These are phyloP conservation scores for Todiramphus chloris DNA, from an alignment of 2,113 vertebrate species.

Conservation along the genomic window DNA sequence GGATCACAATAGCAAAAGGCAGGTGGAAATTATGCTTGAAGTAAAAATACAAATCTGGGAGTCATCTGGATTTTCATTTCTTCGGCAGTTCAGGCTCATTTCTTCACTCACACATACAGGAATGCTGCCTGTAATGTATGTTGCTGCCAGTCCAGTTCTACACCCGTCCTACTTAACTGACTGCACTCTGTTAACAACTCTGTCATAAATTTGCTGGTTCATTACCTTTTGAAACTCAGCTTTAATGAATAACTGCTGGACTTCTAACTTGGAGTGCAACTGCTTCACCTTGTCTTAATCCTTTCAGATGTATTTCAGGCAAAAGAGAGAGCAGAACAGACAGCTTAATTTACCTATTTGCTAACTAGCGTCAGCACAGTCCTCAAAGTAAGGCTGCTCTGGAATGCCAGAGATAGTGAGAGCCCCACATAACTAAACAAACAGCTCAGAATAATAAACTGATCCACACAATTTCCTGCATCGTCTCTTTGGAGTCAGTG, in stretches of 20 bases:
- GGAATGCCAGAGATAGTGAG: conserved; percentile 50
- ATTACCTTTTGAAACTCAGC: not conserved
- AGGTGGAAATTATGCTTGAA: not conserved
- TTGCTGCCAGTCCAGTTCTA: not conserved
- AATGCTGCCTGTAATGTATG: rapidly evolving
- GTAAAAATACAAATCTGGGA: not conserved
- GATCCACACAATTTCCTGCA: conserved; percentile 38
- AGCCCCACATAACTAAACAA: conserved; percentile 34
- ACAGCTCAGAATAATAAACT: conserved; percentile 50
- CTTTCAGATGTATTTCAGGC: not conserved
- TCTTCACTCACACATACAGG: not conserved
- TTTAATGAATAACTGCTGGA: not conserved
- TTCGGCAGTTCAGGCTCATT: not conserved
- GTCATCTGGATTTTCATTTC: not conserved
- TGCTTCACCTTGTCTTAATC: not conserved
- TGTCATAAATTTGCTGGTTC: not conserved
- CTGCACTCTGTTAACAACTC: not conserved
- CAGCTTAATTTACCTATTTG: conserved; percentile 1
- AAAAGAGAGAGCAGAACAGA: not conserved
- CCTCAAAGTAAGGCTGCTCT: conserved; percentile 1
- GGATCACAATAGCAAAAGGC: not conserved
- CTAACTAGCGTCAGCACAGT: not conserved
- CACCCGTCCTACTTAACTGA: not conserved
- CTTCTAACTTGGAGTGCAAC: not conserved
- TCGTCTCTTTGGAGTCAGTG: not conserved